Evolutionary conservation across 1,140 invertebrate species (phyloP).

Genomic region (Hydropsyche tenuis): DNA sequence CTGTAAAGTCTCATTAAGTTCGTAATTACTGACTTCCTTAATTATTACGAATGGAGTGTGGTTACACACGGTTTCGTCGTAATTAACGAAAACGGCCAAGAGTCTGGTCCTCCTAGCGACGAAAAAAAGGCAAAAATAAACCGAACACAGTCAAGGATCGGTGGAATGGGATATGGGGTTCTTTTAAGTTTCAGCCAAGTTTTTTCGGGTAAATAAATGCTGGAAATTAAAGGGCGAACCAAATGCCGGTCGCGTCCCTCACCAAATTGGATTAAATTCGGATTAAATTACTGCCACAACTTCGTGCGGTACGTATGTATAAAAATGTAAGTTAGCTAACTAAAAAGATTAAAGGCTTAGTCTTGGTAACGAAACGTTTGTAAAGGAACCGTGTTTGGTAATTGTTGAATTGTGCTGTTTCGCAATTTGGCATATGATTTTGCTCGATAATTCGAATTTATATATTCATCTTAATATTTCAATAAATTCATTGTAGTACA

Average conservation of each 20-base stretch:
- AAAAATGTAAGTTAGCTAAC: no score
- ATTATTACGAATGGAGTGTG: slow-evolving; percentile 37
- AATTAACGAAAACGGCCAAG: slow-evolving; percentile 25
- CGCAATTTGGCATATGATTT: no score
- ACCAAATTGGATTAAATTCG: slow-evolving; percentile 15
- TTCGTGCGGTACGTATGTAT: background rate
- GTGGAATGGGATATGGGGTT: no score
- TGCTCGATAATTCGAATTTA: no score
- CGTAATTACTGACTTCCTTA: slow-evolving; percentile 25
- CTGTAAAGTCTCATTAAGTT: slow-evolving; percentile 32
- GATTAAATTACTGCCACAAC: slow-evolving; percentile 1
- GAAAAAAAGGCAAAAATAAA: background rate
- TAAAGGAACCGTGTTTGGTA: no score
- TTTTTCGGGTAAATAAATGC: background rate
- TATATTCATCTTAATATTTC: no score
- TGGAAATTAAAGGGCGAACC: background rate
- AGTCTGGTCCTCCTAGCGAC: background rate
- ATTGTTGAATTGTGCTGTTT: no score
- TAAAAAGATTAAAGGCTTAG: no score
- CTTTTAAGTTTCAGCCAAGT: no score
- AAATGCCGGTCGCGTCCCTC: background rate
- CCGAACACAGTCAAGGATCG: no score
- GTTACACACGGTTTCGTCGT: slow-evolving; percentile 23
- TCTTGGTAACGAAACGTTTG: no score
- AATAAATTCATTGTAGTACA: no score